Conservation (phyloP, 2,113 vertebrate genomes). For the Microtus oregoni region DNA sequence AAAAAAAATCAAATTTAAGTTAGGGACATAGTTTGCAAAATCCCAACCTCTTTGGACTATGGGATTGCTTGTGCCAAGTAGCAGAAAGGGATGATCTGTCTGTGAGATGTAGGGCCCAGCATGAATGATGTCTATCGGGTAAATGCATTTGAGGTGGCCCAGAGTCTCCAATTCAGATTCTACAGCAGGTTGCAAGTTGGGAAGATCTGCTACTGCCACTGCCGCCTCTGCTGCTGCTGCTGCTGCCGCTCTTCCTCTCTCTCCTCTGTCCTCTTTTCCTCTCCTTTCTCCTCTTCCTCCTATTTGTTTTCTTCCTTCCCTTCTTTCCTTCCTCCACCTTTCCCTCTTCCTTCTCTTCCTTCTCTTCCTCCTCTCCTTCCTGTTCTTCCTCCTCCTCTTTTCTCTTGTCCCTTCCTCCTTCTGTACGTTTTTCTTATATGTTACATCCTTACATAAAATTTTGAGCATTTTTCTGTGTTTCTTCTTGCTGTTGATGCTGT, state of each 20-base stretch:
- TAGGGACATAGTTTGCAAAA: not conserved
- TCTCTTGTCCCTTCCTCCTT: no score
- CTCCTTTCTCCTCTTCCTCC: no score
- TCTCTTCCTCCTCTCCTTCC: not conserved
- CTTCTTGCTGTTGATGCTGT: not conserved
- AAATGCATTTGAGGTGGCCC: not conserved
- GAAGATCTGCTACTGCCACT: not conserved
- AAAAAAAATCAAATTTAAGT: conserved; percentile 26
- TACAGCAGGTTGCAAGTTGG: not conserved
- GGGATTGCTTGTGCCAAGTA: not conserved
- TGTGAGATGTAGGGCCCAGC: not conserved
- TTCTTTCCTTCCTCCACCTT: no score
- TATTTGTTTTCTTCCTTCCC: no score
- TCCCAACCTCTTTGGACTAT: not conserved
- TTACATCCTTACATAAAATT: not conserved
- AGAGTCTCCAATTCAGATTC: not conserved
- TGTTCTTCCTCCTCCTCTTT: no score
- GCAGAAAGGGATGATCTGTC: not conserved
- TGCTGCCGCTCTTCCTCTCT: not conserved
- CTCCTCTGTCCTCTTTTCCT: not conserved
- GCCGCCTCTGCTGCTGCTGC: not conserved
- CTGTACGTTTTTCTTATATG: not conserved
- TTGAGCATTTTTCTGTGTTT: not conserved
- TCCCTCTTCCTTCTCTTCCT: no score
- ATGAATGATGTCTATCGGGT: not conserved